Evolutionary conservation across 2,113 vertebrate species (phyloP).

Genomic region (Candoia aspera): DNA sequence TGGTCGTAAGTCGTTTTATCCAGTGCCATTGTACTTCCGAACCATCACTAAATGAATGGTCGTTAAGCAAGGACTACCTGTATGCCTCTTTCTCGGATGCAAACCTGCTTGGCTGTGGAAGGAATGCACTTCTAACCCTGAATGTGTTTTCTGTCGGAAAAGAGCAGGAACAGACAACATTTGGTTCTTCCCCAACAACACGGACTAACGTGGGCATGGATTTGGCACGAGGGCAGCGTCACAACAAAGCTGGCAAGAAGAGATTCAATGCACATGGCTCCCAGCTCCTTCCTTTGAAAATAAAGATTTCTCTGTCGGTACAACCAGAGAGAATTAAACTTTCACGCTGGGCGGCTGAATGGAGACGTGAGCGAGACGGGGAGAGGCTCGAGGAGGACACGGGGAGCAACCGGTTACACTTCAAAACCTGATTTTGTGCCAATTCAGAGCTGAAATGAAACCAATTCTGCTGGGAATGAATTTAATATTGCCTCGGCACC

Average conservation of each 20-base stretch:
- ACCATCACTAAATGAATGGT: too few relatives aligned
- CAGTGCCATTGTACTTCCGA: too few relatives aligned
- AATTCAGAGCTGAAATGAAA: conserved; percentile 54
- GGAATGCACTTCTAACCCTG: neutral
- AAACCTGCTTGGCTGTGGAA: neutral
- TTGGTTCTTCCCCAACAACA: rapidly evolving
- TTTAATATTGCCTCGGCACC: conserved; percentile 41
- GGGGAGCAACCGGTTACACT: neutral
- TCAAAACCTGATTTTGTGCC: conserved; percentile 49
- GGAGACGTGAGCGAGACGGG: rapidly evolving
- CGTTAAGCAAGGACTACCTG: too few relatives aligned
- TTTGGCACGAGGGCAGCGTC: neutral
- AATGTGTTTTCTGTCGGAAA: neutral
- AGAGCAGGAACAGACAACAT: too few relatives aligned
- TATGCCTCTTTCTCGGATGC: neutral
- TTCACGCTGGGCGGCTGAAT: neutral
- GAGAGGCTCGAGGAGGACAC: neutral
- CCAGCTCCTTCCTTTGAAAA: neutral
- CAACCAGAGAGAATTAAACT: rapidly evolving
- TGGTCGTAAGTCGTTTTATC: too few relatives aligned
- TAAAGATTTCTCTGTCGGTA: neutral
- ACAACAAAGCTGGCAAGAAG: neutral
- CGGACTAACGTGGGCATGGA: too few relatives aligned
- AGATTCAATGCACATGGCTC: rapidly evolving
- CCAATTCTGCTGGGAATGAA: conserved; percentile 30